phyloP scores from a whole-genome alignment of 2,797 vertebrate species.

The Pseudochromis fuscus region DNA sequence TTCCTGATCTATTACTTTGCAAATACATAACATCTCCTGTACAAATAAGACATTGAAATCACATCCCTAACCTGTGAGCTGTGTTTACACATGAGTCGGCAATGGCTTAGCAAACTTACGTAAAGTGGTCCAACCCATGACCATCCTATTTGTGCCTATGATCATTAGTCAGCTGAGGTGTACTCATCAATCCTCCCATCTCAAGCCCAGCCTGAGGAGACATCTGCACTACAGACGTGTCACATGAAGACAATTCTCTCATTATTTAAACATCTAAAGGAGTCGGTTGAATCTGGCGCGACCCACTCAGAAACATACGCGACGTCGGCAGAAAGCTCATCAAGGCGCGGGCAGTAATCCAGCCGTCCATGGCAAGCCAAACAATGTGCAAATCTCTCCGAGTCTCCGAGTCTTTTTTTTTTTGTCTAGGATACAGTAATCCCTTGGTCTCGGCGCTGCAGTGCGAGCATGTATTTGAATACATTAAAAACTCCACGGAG shows the following conservation, averaged over 20 bases:
- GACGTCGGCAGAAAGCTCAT: conserved; percentile 56
- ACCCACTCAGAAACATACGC: conserved; percentile 41
- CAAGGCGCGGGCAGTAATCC: conserved; percentile 65
- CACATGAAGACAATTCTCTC: conserved; percentile 19
- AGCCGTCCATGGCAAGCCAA: conserved; percentile 46
- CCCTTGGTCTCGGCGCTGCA: conserved; percentile 67
- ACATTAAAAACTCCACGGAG: conserved; percentile 63
- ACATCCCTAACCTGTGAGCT: no score
- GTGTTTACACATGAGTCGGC: no score
- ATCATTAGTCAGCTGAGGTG: neutral
- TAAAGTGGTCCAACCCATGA: no score
- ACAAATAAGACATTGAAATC: neutral
- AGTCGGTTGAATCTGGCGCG: conserved; percentile 14
- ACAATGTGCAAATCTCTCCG: conserved; percentile 67
- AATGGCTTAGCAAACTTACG: no score
- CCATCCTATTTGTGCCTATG: neutral
- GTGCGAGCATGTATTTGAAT: conserved; percentile 75
- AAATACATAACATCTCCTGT: no score
- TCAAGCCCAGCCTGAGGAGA: no score
- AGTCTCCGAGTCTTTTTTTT: conserved; percentile 64
- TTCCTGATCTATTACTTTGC: no score
- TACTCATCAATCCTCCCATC: neutral
- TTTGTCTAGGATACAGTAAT: conserved; percentile 74
- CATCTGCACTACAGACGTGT: neutral
- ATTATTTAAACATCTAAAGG: conserved; percentile 31